A percentile compares a stretch with the other conserved stretches of the same genome.
Evolutionary conservation across 2,888 invertebrate species (phyloP).

Genomic region (Macrosiphum euphorbiae): DNA sequence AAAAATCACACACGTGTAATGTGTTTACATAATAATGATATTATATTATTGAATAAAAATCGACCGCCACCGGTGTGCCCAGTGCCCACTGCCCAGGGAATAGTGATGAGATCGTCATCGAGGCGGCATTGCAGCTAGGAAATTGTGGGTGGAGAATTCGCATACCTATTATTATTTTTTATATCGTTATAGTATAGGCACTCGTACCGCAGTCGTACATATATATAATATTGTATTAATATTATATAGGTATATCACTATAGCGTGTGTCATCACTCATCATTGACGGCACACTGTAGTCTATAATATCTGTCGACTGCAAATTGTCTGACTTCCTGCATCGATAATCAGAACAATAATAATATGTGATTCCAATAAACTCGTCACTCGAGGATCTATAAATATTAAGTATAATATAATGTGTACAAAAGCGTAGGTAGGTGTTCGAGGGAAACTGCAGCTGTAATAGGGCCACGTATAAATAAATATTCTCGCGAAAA

Average conservation of each 20-base stretch:
- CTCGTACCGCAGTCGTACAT: background rate
- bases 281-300: background rate
- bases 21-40: background rate
- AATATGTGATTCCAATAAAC: background rate
- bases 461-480: background rate
- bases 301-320: background rate
- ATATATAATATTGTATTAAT: background rate
- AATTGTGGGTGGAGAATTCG: conserved; percentile 8
- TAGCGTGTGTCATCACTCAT: background rate
- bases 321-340: background rate
- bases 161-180: background rate
- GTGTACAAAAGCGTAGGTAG: background rate
- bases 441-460: background rate
- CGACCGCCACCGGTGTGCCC: background rate
- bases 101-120: background rate
- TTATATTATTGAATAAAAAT: background rate
- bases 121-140: background rate
- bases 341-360: background rate
- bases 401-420: background rate
- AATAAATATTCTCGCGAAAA: background rate
- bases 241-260: no score
- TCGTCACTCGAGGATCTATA: background rate
- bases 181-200: background rate
- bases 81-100: no score
- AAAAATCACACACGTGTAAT: background rate